Conservation (phyloP, 2,113 vertebrate species). For the Ploceus nigricollis region DNA sequence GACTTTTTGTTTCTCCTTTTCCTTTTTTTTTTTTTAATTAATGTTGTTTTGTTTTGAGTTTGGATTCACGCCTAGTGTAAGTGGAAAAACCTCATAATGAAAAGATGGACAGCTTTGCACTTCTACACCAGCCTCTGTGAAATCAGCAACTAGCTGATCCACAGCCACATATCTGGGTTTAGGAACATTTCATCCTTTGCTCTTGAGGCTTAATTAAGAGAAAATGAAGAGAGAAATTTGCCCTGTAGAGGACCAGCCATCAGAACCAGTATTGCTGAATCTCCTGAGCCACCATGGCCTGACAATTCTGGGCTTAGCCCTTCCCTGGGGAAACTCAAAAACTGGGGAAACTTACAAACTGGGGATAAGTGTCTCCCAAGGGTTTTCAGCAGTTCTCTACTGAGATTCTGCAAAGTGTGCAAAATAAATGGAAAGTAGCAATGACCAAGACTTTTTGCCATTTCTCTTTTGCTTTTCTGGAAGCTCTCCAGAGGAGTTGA, state of each 20-base stretch:
- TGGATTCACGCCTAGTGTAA: background rate
- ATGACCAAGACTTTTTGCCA: background rate
- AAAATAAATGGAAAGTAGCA: background rate
- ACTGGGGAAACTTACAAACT: background rate
- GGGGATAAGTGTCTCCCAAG: background rate
- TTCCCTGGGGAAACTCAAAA: background rate
- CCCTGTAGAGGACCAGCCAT: background rate
- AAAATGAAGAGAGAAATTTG: background rate
- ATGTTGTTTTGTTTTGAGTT: background rate
- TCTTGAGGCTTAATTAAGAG: background rate
- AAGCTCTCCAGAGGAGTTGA: background rate
- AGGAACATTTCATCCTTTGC: background rate
- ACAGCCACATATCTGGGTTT: background rate
- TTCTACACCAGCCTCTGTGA: background rate
- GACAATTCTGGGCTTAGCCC: background rate
- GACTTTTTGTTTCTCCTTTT: rapidly evolving
- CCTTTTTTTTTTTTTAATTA: rapidly evolving
- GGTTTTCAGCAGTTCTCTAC: background rate
- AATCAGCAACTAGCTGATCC: background rate
- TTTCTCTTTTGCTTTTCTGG: background rate
- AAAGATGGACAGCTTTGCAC: background rate
- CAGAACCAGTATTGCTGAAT: background rate
- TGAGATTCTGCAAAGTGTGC: background rate
- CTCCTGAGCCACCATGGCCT: background rate
- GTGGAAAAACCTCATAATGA: background rate